Percentiles rank a stretch among this genome's conserved stretches.
These are phyloP conservation scores for Eulemur macaco DNA, from an alignment of 2,113 vertebrate genomes.

Conservation along the genomic window DNA sequence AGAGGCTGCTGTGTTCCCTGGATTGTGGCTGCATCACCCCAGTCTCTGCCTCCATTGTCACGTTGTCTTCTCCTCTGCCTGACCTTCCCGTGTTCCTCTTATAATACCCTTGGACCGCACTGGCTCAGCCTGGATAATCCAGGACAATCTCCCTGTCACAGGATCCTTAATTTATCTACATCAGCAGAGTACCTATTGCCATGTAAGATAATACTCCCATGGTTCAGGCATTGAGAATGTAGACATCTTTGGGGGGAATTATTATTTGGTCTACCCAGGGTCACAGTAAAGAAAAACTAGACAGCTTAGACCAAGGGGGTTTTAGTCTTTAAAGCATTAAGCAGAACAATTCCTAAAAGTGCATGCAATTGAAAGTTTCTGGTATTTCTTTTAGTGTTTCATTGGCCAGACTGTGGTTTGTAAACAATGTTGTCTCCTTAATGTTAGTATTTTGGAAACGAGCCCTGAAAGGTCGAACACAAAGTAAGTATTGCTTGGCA, in stretches of 20 bases:
- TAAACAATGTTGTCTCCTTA: not conserved
- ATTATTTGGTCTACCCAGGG: not conserved
- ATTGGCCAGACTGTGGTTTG: not conserved
- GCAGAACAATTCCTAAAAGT: not conserved
- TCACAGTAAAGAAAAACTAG: not conserved
- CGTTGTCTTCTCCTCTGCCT: not conserved
- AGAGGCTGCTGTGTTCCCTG: not conserved
- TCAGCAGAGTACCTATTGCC: not conserved
- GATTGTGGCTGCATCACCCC: not conserved
- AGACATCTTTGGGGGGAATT: not conserved
- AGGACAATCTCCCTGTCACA: not conserved
- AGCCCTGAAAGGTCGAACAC: slow-evolving; percentile 4
- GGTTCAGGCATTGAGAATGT: not conserved
- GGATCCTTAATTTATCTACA: not conserved
- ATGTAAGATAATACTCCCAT: not conserved
- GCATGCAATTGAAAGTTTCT: not conserved
- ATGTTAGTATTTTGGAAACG: slow-evolving; percentile 40
- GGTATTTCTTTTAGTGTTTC: not conserved
- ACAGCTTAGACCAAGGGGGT: not conserved
- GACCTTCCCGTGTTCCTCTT: not conserved
- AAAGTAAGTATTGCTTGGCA: slow-evolving; percentile 13
- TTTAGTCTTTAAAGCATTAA: not conserved
- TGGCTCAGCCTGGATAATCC: not conserved
- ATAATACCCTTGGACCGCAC: not conserved
- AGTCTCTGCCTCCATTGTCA: not conserved